A percentile compares a stretch with the other conserved stretches of the same genome.
These are phyloP conservation scores for Capitella teleta DNA, from an alignment of 1,140 invertebrate genomes.

Conservation along the genomic window DNA sequence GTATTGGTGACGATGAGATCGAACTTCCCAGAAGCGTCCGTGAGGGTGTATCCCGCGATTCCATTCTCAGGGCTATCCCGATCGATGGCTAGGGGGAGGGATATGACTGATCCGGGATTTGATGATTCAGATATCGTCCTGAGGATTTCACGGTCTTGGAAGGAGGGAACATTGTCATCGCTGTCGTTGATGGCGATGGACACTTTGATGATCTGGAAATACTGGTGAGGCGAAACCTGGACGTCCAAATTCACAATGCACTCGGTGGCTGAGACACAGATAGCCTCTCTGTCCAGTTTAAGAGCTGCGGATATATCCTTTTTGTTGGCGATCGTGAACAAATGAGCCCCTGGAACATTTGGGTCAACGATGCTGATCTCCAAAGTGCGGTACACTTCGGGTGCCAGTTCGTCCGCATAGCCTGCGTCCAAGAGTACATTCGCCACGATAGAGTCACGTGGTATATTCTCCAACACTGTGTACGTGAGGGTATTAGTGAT, in stretches of 20 bases:
- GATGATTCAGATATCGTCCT: neutral
- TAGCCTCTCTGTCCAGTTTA: neutral
- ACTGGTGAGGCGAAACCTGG: neutral
- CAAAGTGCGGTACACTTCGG: too few relatives aligned
- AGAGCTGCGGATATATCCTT: too few relatives aligned
- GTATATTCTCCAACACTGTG: too few relatives aligned
- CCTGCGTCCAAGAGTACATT: too few relatives aligned
- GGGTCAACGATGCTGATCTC: too few relatives aligned
- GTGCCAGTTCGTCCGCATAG: too few relatives aligned
- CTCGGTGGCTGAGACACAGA: neutral
- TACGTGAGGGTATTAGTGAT: too few relatives aligned
- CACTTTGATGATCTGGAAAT: neutral
- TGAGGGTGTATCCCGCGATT: conserved; percentile 1
- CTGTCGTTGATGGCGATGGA: neutral
- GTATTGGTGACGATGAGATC: neutral
- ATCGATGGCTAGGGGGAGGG: neutral
- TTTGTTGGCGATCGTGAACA: too few relatives aligned
- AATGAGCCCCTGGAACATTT: too few relatives aligned
- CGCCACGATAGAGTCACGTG: too few relatives aligned
- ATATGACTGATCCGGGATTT: neutral
- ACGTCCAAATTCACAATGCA: neutral
- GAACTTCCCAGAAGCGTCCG: neutral
- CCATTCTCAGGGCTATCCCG: neutral
- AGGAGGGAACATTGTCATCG: neutral
- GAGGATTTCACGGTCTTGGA: neutral